Base-by-base conservation (phyloP, 53 echinoderm and acorn worm species). In the Glandiceps talaboti region DNA sequence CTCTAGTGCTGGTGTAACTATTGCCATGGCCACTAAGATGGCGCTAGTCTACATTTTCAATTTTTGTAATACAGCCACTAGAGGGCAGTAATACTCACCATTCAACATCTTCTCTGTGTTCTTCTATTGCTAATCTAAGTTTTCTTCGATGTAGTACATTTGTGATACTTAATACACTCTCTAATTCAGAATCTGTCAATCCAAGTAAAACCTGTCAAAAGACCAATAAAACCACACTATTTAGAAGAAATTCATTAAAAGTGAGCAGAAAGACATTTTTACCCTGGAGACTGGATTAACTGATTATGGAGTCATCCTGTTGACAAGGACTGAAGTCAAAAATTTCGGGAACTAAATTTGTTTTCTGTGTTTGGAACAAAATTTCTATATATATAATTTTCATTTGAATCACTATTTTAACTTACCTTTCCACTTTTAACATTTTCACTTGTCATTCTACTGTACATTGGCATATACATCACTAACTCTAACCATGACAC, bases 351-450 rank as follows among this genome's bases (percentile, higher is more conserved):
- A n/a, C n/a, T n/a, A n/a, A n/a, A n/a, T n/a, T n/a, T n/a, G n/a
- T n/a, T n/a, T n/a, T n/a, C n/a, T n/a, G n/a, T n/a, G n/a, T n/a
- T n/a, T n/a, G n/a, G n/a, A n/a, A n/a, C n/a, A n/a, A n/a, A n/a
- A n/a, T n/a, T n/a, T n/a, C n/a, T n/a, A n/a, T n/a, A n/a, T n/a
- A n/a, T n/a, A n/a, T n/a, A n/a, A n/a, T n/a, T n/a, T n/a, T n/a
- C n/a, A n/a, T n/a, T n/a, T n/a, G n/a, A n/a, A n/a, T n/a, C n/a
- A n/a, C 6, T 20, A 45, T 6, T 45, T 28, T 29, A 33, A 1
- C 79, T 74, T 85, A 96, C 97, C 91, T 91, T 90, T 31, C 97
- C 97, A 89, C 92, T 96, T 83, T 96, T 96, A 31, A 96, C 87
- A 83, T 96, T 92, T 31, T 96, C 97, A 31, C 89, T 91, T 85